Percentiles rank a stretch among this genome's conserved stretches.
These are phyloP conservation scores for Scylla paramamosain DNA, from an alignment of 1,140 invertebrate genomes.

Conservation along the genomic window DNA sequence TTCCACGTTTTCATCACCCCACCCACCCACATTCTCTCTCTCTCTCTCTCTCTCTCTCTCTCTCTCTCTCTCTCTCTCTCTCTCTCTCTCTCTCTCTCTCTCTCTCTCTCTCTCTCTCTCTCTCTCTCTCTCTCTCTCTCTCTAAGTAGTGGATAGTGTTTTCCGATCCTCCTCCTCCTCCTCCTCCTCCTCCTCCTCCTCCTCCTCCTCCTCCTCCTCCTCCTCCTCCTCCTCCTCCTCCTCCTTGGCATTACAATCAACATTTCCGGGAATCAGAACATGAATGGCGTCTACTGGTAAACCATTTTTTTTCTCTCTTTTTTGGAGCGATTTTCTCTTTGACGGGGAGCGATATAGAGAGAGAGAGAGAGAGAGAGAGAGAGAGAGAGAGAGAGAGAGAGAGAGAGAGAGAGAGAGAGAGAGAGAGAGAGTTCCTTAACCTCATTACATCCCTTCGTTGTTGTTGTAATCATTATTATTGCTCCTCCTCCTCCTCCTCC, in stretches of 20 bases:
- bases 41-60: background rate
- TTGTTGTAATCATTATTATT: background rate
- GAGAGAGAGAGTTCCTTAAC: background rate
- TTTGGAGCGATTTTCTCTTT: no score
- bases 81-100: background rate
- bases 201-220: background rate
- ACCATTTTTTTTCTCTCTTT: background rate
- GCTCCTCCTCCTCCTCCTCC: no score
- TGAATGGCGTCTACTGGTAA: background rate
- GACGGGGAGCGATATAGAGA: background rate
- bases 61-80: background rate
- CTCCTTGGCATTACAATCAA: background rate
- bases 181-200: background rate
- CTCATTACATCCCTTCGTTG: background rate
- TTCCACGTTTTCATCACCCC: background rate
- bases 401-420: conserved; percentile 16
- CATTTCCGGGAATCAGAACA: background rate
- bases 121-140: conserved; percentile 56
- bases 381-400: background rate
- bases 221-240: conserved; percentile 19
- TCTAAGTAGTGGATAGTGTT: background rate
- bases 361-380: conserved; percentile 19
- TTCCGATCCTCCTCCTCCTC: background rate
- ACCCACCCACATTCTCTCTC: no score
- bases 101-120: conserved; percentile 50